phyloP scores from a whole-genome alignment of 1,140 invertebrate species.

The Aporrectodea caliginosa region DNA sequence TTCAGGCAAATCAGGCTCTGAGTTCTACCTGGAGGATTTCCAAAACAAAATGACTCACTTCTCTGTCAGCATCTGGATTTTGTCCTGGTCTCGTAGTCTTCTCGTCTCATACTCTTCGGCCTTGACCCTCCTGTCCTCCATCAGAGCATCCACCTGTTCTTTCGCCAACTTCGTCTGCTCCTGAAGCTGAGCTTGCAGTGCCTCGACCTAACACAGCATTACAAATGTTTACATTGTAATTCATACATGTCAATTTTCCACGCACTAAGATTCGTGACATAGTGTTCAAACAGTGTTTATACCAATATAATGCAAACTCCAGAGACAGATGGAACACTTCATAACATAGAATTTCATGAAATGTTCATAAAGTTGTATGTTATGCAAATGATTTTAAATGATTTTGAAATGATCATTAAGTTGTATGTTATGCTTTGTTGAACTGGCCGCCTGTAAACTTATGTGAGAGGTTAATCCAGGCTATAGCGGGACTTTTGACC shows the following conservation, averaged over 20 bases:
- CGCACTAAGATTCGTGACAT: background rate
- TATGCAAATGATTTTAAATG: no score
- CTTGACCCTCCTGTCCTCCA: constrained; percentile 52
- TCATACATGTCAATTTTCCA: background rate
- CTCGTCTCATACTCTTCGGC: constrained; percentile 53
- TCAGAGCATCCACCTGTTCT: constrained; percentile 50
- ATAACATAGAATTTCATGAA: no score
- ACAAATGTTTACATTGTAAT: background rate
- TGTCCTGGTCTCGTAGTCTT: constrained; percentile 51
- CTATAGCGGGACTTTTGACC: no score
- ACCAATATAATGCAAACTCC: no score
- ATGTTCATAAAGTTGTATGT: no score
- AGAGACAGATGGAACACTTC: no score
- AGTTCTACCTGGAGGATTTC: no score
- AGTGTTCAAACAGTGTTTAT: constrained; percentile 46
- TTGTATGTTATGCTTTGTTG: no score
- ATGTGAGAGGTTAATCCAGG: no score
- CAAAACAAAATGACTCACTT: constrained; percentile 47
- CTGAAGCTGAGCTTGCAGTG: constrained; percentile 44
- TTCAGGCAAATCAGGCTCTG: no score
- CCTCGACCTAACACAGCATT: background rate
- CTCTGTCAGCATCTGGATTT: constrained; percentile 52
- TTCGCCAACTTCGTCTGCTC: constrained; percentile 53
- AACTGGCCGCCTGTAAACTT: no score
- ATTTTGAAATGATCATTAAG: no score